These are phyloP conservation scores for Peromyscus maniculatus DNA, from an alignment of 2,113 vertebrate species.

Conservation along the genomic window DNA sequence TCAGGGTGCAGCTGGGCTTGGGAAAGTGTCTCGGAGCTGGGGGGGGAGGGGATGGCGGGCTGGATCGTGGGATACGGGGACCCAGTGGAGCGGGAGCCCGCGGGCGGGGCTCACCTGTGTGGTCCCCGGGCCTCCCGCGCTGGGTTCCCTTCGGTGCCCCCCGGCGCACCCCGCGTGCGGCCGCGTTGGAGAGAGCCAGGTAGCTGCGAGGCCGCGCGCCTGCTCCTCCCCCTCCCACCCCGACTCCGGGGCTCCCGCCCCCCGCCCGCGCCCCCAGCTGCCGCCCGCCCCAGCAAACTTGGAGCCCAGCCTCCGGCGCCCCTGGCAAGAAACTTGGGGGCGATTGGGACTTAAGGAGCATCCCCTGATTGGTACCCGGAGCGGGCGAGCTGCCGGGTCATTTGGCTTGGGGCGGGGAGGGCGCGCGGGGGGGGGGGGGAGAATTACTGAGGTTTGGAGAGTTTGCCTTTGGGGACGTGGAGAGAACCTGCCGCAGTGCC, in stretches of 20 bases:
- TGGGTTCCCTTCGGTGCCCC: slow-evolving; percentile 57
- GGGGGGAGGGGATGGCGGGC: not conserved
- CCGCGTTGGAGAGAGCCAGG: slow-evolving; percentile 70
- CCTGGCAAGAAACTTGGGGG: slow-evolving; percentile 74
- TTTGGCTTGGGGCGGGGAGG: slow-evolving; percentile 70
- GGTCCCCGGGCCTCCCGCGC: slow-evolving; percentile 59
- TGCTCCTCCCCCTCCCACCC: slow-evolving; percentile 77
- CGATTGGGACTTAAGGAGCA: slow-evolving; percentile 70
- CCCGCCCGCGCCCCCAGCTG: slow-evolving; percentile 48
- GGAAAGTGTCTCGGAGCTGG: slow-evolving; percentile 72
- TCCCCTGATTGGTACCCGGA: slow-evolving; percentile 74
- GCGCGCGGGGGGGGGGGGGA: not conserved
- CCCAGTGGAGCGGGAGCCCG: not conserved
- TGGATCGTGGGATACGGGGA: slow-evolving; percentile 28
- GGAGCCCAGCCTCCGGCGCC: slow-evolving; percentile 47
- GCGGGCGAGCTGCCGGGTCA: slow-evolving; percentile 80
- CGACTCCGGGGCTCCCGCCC: not conserved
- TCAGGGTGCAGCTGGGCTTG: slow-evolving; percentile 50
- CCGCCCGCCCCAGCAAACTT: slow-evolving; percentile 75
- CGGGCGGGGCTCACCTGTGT: slow-evolving; percentile 78
- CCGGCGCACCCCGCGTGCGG: slow-evolving; percentile 65
- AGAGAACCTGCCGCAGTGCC: slow-evolving; percentile 79
- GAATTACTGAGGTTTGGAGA: not conserved
- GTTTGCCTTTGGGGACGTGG: slow-evolving; percentile 38
- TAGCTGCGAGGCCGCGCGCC: slow-evolving; percentile 79